Base-by-base conservation (phyloP, 2,888 invertebrate species). In the Eilema sororculum region DNA sequence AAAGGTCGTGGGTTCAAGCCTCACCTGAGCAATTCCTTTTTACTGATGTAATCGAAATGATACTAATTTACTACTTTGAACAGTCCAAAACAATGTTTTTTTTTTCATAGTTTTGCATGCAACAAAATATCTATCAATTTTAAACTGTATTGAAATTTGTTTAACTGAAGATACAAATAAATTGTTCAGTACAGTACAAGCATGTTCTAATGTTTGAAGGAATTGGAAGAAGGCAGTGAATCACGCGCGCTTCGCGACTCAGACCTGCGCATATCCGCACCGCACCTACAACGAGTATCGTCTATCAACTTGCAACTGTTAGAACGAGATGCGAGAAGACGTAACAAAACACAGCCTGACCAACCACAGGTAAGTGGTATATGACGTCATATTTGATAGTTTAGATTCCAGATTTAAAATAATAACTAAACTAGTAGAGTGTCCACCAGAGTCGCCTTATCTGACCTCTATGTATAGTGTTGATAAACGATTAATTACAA, bases 281-380 rank as follows among this genome's bases (percentile, higher is more conserved):
- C 98, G 6, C 97, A 98, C 81, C 92, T 98, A 65, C 98, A 98
- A 46, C 96, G 98, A 61, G 98, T 98, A 20, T 98, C 98, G 75
- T 98, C 98, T 0, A 97, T 98, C 69, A 98, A 98, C 89, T 89
- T 98, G 62, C 98, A 98, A 84, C 96, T 98, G 88, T 87, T 98
- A 59, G 97, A 98, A 72, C 93, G 97, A 28, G 97, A 97, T 77
- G 97, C 97, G 16, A 96, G 97, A 84, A 95, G 97, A 77, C 93
- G 96, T 37, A 96, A 96, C 73, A 95, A 95, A 90, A 95, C 94
- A 30, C 95, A 94, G 88, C 96, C 93, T 46, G 95, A 95, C 73
- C 95, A 95, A 80, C 95, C 95, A 70, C 93, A 95, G 87, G 95
- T 95, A 84, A 22, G 66, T 60, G 8, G 0, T n/a, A n/a, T 20